A percentile compares a stretch with the other conserved stretches of the same genome.
These are phyloP conservation scores for Poecilia picta DNA, from an alignment of 2,797 vertebrate genomes.

Conservation along the genomic window DNA sequence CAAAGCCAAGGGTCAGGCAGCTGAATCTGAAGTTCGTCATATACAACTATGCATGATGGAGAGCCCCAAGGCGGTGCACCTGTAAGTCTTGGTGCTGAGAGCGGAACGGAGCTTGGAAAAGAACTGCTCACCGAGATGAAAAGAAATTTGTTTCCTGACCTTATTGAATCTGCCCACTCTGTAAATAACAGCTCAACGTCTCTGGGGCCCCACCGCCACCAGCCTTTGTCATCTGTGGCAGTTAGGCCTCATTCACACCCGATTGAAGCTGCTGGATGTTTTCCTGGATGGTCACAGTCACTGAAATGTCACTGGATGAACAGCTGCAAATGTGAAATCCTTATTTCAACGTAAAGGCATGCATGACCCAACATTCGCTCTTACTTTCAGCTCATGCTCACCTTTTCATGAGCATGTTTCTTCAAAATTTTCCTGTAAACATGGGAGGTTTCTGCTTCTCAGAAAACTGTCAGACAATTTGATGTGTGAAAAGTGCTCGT, in stretches of 20 bases:
- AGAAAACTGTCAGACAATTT: background rate
- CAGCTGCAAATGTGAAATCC: background rate
- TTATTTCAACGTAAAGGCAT: background rate
- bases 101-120: background rate
- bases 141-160: constrained; percentile 1
- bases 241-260: background rate
- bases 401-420: background rate
- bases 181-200: constrained; percentile 1
- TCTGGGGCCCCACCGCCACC: background rate
- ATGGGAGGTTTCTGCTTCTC: background rate
- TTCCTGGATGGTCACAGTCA: background rate
- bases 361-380: background rate
- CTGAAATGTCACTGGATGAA: background rate
- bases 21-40: background rate
- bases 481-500: background rate
- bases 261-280: background rate
- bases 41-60: constrained; percentile 3
- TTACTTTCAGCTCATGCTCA: background rate
- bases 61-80: background rate
- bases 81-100: background rate
- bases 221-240: background rate
- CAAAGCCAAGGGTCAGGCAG: constrained; percentile 5
- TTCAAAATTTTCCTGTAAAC: background rate
- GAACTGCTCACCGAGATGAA: background rate
- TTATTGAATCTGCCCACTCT: constrained; percentile 6